Base-by-base conservation (phyloP, 2,888 invertebrate species). In the Muschampia plurimacula region DNA sequence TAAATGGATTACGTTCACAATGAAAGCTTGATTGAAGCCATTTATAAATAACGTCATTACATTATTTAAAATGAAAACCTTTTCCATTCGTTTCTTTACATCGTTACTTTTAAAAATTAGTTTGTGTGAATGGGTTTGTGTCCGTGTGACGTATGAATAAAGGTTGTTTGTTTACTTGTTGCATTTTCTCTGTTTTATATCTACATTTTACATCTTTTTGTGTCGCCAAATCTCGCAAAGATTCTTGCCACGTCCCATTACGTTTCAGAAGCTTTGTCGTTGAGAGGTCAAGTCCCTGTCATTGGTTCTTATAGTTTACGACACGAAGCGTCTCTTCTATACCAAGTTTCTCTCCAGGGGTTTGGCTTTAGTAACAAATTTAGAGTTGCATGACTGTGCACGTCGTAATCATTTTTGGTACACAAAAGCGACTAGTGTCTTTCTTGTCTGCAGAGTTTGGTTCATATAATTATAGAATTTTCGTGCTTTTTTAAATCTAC, bases 251-350 rank as follows among this genome's bases (percentile, higher is more conserved):
- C 66, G 60, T 60, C 57, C 52, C 60, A 60, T 66, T 12, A 49
- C 36, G 59, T 60, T 36, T n/a, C 9, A 71, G 71, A 71, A 65
- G 22, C 59, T 49, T 49, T 62, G 60, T 36, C 22, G 65, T 72
- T 72, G 41, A 52, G 66, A 49, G 71, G 66, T 52, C 71, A 72
- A 72, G 60, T 52, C 71, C 52, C 60, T 62, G 71, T 72, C 71
- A 72, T 72, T 52, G 52, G 41, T 13, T 39, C 52, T 71, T 59
- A 72, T 72, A 72, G 60, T 67, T 72, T 67, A 67, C 52, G 41
- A 62, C 60, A 6, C 8, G 36, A 41, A 28, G 46, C 41, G 28
- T 66, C 66, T 32, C 46, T 49, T 52, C 12, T 36, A 72, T 60
- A 6, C 15, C 46, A 65, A 65, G 52, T 39, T 72, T 52, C 52